Evolutionary conservation across 2,797 vertebrate genomes (phyloP).

Genomic region (Parauchenoglanis punctatus): DNA sequence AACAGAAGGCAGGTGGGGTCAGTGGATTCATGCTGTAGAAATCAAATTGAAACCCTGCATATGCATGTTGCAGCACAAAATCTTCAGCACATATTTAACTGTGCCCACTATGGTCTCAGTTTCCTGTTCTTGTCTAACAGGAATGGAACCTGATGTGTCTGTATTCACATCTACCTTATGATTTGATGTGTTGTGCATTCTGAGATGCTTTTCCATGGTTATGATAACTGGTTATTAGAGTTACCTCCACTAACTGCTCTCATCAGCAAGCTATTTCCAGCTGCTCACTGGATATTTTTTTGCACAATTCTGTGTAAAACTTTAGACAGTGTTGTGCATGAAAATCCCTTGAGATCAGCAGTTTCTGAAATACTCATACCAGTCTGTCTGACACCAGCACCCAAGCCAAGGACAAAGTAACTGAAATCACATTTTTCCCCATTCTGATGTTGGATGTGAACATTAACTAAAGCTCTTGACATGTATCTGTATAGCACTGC

Average conservation of each 20-base stretch:
- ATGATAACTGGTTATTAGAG: background rate
- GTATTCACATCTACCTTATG: background rate
- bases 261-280: background rate
- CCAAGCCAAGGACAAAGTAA: background rate
- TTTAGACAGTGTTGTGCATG: background rate
- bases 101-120: background rate
- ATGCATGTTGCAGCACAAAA: background rate
- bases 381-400: background rate
- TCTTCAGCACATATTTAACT: background rate
- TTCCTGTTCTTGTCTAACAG: background rate
- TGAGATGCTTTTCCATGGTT: background rate
- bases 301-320: background rate
- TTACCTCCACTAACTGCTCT: background rate
- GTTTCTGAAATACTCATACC: background rate
- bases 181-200: background rate
- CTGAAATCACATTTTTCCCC: background rate
- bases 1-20: background rate
- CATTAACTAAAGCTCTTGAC: background rate
- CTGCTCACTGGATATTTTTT: background rate
- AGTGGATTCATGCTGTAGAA: background rate
- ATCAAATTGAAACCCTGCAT: background rate
- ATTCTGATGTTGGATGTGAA: background rate
- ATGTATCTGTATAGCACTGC: background rate
- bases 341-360: background rate
- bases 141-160: background rate